Evolutionary conservation across 2,888 invertebrate species (phyloP), one percentile per base, ranked within the genome.

Genomic region (Caenorhabditis sulstoni): DNA sequence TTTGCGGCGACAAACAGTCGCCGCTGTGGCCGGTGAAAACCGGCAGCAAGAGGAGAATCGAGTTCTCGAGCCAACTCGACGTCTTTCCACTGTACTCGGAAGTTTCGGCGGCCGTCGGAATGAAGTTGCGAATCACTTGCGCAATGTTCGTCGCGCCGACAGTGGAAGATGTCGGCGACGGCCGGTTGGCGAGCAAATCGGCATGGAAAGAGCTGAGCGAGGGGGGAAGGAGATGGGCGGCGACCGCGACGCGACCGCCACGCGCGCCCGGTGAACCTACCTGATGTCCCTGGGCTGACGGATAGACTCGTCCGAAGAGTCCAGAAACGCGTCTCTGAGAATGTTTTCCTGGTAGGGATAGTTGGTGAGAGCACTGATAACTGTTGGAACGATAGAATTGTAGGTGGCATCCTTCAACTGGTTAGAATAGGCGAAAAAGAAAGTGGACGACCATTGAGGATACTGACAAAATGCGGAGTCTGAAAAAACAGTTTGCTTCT

Each of bases 81-180:
- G 55, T 55, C 37, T 55, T 55, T 18, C 55, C 55, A 14, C 55
- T 55, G 55, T 55, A 55, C 11, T 55, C 55, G 14, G 55, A 55
- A 5, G 55, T 55, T 11, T 55, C 55, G 8, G 29, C 18, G n/a
- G 55, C 55, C 1, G 55, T 55, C 16, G 55, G 55, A 16, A 55
- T 18, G 20, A 55, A 55, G 37, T 37, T 37, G 7, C 37, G 5
- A 11, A 55, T 16, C 14, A 39, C 18, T 0, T 4, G 1, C n/a
- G 18, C 29, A 3, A 39, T 1, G 55, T 55, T 55, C 14, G 50
- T 20, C 18, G 1, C 3, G 16, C 16, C 47, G 50, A 47, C 12
- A 50, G 11, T 22, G 3, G 29, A 18, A 22, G 23, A 29, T n/a
- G n/a, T 20, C 4, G 52, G 29, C 3, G n/a, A 29, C 8, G 55